Conservation (phyloP, 2,113 vertebrate genomes). For the Ammodytes marinus region DNA sequence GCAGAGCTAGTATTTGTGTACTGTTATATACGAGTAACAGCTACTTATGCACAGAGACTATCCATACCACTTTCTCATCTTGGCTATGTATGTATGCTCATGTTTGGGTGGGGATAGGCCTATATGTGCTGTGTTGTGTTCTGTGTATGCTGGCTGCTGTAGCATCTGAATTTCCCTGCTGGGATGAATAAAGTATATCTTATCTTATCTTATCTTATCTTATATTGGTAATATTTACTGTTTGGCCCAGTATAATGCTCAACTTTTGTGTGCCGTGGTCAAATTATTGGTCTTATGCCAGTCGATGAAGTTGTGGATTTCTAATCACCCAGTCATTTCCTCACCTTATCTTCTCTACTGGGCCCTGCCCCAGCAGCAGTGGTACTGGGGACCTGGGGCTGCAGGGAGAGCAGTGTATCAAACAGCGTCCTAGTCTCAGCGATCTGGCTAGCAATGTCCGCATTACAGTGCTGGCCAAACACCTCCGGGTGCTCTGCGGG, state of each 20-base stretch:
- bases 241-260: background rate
- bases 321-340: background rate
- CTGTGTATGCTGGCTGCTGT: too few relatives aligned
- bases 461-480: slow-evolving; percentile 92
- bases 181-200: too few relatives aligned
- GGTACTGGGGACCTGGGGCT: slow-evolving; percentile 86
- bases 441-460: slow-evolving; percentile 90
- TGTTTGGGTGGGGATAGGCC: too few relatives aligned
- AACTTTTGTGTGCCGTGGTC: background rate
- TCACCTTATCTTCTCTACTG: slow-evolving; percentile 89
- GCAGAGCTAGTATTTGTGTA: too few relatives aligned
- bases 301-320: background rate
- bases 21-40: too few relatives aligned
- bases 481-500: slow-evolving; percentile 88
- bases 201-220: too few relatives aligned
- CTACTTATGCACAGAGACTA: too few relatives aligned
- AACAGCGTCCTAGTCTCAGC: slow-evolving; percentile 88
- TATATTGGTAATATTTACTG: background rate
- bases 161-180: too few relatives aligned
- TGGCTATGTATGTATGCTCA: too few relatives aligned
- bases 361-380: slow-evolving; percentile 61
- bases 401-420: slow-evolving; percentile 91
- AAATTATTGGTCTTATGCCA: background rate
- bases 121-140: too few relatives aligned
- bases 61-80: too few relatives aligned